Evolutionary conservation across 2,888 invertebrate genomes (phyloP).

Genomic region (Hydropsyche betteni): DNA sequence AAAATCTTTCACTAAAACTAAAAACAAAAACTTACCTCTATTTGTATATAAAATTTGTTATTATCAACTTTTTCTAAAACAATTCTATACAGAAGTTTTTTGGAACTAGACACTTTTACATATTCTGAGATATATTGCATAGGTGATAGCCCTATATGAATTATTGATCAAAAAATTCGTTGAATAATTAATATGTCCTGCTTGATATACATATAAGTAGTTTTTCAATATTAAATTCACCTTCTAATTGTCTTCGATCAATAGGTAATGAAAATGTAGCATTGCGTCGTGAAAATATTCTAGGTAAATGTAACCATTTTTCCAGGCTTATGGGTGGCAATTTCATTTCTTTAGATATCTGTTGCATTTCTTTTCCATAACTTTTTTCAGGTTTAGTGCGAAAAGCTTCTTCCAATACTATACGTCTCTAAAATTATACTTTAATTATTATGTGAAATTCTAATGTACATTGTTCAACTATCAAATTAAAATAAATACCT

Average conservation of each 20-base stretch:
- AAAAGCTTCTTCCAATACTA: slow-evolving; percentile 75
- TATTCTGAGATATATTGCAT: slow-evolving; percentile 76
- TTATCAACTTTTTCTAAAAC: slow-evolving; percentile 61
- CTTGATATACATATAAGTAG: too few relatives aligned
- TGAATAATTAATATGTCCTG: slow-evolving; percentile 30
- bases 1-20: slow-evolving; percentile 28
- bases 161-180: slow-evolving; percentile 32
- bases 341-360: slow-evolving; percentile 63
- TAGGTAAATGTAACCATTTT: slow-evolving; percentile 73
- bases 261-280: slow-evolving; percentile 81
- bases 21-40: slow-evolving; percentile 57
- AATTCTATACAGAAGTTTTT: slow-evolving; percentile 63
- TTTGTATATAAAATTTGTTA: slow-evolving; percentile 61
- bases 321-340: slow-evolving; percentile 65
- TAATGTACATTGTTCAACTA: background rate
- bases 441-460: background rate
- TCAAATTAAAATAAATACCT: slow-evolving; percentile 59
- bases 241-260: slow-evolving; percentile 66
- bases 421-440: slow-evolving; percentile 64
- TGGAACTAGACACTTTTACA: slow-evolving; percentile 70
- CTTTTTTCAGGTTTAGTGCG: slow-evolving; percentile 64
- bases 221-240: slow-evolving; percentile 54
- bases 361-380: slow-evolving; percentile 64
- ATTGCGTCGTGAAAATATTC: slow-evolving; percentile 78
- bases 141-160: slow-evolving; percentile 69